These are phyloP conservation scores for Batillaria attramentaria DNA, from an alignment of 1,140 invertebrate species.

Conservation along the genomic window DNA sequence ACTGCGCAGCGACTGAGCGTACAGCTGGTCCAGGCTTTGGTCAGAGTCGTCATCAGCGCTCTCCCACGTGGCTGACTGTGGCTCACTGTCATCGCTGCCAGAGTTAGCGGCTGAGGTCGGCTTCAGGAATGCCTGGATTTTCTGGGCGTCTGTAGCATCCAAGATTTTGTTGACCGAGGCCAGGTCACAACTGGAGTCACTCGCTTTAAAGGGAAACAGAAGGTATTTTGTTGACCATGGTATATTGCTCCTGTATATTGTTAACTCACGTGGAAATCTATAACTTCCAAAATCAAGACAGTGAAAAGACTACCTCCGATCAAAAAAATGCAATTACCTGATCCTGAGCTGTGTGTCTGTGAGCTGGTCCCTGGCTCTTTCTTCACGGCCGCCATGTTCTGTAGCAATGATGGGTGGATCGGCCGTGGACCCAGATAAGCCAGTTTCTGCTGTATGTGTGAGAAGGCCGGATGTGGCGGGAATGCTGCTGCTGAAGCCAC, in stretches of 20 bases:
- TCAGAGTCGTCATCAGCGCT: constrained; percentile 14
- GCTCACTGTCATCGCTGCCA: constrained; percentile 29
- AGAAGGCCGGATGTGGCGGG: constrained; percentile 20
- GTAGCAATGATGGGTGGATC: background rate
- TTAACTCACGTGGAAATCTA: too few relatives aligned
- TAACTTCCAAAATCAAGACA: too few relatives aligned
- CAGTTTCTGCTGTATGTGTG: constrained; percentile 20
- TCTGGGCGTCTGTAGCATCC: constrained; percentile 57
- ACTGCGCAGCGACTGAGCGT: constrained; percentile 11
- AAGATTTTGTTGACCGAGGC: constrained; percentile 66
- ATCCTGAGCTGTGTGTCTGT: too few relatives aligned
- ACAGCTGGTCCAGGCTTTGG: constrained; percentile 39
- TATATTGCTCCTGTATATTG: too few relatives aligned
- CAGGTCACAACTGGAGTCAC: constrained; percentile 67
- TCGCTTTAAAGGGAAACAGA: constrained; percentile 65
- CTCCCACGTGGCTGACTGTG: constrained; percentile 27
- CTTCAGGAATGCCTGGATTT: constrained; percentile 58
- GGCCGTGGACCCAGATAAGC: background rate
- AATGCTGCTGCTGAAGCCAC: background rate
- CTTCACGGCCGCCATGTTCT: background rate
- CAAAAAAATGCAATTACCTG: too few relatives aligned
- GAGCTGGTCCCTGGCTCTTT: constrained; percentile 19
- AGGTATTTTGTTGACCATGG: too few relatives aligned
- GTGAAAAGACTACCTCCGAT: too few relatives aligned
- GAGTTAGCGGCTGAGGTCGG: constrained; percentile 29